Evolutionary conservation across 2,888 invertebrate species (phyloP).

Genomic region (Drosophila neotestacea): DNA sequence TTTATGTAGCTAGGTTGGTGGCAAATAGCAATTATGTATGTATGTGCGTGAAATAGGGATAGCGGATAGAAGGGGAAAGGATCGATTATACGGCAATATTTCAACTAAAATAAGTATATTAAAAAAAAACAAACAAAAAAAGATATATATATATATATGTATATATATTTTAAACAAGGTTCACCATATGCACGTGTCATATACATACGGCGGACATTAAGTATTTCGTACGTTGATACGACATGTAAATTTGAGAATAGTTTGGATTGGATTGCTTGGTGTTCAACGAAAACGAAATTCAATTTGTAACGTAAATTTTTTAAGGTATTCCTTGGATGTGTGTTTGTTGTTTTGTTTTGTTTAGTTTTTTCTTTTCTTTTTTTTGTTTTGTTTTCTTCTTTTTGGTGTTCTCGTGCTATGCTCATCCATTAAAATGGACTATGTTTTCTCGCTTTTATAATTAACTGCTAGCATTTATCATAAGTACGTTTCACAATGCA

Average conservation of each 20-base stretch:
- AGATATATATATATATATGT: slow-evolving; percentile 6
- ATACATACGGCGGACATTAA: slow-evolving; percentile 23
- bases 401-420: slow-evolving; percentile 51
- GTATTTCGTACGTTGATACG: slow-evolving; percentile 34
- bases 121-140: slow-evolving; percentile 28
- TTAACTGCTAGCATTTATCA: slow-evolving; percentile 75
- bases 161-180: slow-evolving; percentile 46
- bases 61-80: slow-evolving; percentile 3
- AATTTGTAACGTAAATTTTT: slow-evolving; percentile 20
- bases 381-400: not conserved
- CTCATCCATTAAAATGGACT: slow-evolving; percentile 17
- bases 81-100: slow-evolving; percentile 23
- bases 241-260: slow-evolving; percentile 59
- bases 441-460: slow-evolving; percentile 45
- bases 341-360: slow-evolving; percentile 5
- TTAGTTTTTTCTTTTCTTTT: not conserved
- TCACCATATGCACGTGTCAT: slow-evolving; percentile 9
- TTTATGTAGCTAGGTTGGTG: slow-evolving; percentile 27
- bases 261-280: slow-evolving; percentile 30
- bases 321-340: slow-evolving; percentile 14
- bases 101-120: slow-evolving; percentile 35
- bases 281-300: slow-evolving; percentile 17
- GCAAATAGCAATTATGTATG: slow-evolving; percentile 40
- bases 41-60: slow-evolving; percentile 1
- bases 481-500: slow-evolving; percentile 79